These are phyloP conservation scores for Brenthis hecate DNA, from an alignment of 2,888 invertebrate species.

Conservation along the genomic window DNA sequence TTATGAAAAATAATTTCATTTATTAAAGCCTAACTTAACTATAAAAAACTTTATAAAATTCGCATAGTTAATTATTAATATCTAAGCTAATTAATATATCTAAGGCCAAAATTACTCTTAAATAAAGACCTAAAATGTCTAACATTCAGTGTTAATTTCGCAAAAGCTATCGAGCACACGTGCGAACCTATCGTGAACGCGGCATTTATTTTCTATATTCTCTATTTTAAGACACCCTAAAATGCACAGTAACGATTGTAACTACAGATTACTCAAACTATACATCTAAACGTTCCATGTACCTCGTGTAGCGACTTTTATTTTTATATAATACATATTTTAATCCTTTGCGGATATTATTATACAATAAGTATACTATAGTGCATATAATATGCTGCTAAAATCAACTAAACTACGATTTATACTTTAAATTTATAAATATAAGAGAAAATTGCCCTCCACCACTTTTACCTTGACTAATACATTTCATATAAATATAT, in stretches of 20 bases:
- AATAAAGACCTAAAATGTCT: neutral
- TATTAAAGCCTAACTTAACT: too few species aligned
- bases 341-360: neutral
- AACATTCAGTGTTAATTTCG: neutral
- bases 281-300: conserved; percentile 22
- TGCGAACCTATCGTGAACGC: conserved; percentile 35
- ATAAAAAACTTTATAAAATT: too few species aligned
- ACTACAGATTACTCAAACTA: conserved; percentile 28
- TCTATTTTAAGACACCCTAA: conserved; percentile 38
- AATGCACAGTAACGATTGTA: conserved; percentile 39
- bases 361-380: neutral
- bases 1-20: too few species aligned
- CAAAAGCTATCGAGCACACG: conserved; percentile 2
- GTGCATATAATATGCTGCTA: conserved; percentile 1
- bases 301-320: conserved; percentile 9
- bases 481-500: conserved; percentile 5
- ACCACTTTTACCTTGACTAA: neutral
- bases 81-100: too few species aligned
- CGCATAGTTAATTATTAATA: too few species aligned
- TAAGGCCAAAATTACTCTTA: neutral
- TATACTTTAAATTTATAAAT: neutral
- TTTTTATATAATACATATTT: conserved; percentile 1
- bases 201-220: conserved; percentile 25
- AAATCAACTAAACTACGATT: conserved; percentile 1
- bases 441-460: neutral